Conservation (phyloP, 2,797 vertebrate species). For the Peromyscus eremicus region DNA sequence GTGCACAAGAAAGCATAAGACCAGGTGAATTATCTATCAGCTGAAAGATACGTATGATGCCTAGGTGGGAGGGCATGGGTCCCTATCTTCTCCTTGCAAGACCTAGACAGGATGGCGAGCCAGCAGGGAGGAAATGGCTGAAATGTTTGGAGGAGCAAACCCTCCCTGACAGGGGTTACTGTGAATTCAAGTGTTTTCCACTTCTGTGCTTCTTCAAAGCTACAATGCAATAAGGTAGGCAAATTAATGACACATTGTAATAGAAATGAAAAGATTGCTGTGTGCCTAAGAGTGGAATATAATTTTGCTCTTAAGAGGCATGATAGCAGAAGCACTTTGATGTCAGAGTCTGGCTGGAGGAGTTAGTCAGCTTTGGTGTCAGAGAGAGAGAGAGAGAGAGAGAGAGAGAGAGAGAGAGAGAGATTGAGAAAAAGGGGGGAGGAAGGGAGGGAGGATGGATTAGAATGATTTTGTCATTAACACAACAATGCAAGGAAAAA, state of each 20-base stretch:
- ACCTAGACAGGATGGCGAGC: slow-evolving; percentile 62
- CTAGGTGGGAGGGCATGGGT: slow-evolving; percentile 78
- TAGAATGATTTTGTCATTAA: slow-evolving; percentile 70
- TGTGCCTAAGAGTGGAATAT: slow-evolving; percentile 55
- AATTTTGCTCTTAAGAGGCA: slow-evolving; percentile 77
- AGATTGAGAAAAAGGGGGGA: neutral
- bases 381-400: no score
- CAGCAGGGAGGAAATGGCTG: slow-evolving; percentile 81
- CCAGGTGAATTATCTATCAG: slow-evolving; percentile 81
- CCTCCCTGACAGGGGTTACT: slow-evolving; percentile 70
- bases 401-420: no score
- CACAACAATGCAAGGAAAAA: slow-evolving; percentile 69
- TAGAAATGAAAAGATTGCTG: slow-evolving; percentile 73
- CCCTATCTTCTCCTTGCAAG: slow-evolving; percentile 82
- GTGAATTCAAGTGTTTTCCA: slow-evolving; percentile 76
- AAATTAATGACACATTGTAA: slow-evolving; percentile 77
- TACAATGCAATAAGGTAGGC: slow-evolving; percentile 73
- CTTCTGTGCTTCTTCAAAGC: slow-evolving; percentile 70
- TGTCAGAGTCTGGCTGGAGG: slow-evolving; percentile 70
- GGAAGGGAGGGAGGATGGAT: slow-evolving; percentile 24
- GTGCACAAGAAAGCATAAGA: slow-evolving; percentile 75
- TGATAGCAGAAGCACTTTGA: slow-evolving; percentile 79
- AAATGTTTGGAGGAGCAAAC: slow-evolving; percentile 79
- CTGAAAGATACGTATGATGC: slow-evolving; percentile 82
- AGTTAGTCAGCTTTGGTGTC: slow-evolving; percentile 67